A percentile compares a stretch with the other conserved stretches of the same genome.
Evolutionary conservation across 2,888 invertebrate genomes (phyloP).

Genomic region (Drosophila demipolita): DNA sequence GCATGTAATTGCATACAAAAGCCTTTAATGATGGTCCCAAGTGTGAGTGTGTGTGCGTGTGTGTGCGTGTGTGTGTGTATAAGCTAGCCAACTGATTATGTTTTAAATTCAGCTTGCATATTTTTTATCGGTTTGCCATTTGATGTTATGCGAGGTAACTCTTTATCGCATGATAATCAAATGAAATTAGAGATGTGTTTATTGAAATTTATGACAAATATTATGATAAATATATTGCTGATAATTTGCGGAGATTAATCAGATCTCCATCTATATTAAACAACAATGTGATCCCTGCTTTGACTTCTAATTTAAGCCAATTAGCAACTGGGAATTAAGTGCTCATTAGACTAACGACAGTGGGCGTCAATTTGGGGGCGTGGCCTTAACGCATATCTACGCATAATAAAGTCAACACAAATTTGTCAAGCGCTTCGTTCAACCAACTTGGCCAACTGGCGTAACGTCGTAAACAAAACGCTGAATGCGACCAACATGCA

Average conservation of each 20-base stretch:
- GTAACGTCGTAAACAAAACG: slow-evolving; percentile 73
- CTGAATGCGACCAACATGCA: slow-evolving; percentile 74
- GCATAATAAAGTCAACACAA: slow-evolving; percentile 71
- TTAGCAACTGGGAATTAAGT: slow-evolving; percentile 70
- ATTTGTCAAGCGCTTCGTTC: slow-evolving; percentile 59
- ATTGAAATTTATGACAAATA: slow-evolving; percentile 2
- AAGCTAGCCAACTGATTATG: slow-evolving; percentile 45
- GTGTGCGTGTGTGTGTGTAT: slow-evolving; percentile 21
- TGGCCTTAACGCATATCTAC: slow-evolving; percentile 39
- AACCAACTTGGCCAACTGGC: slow-evolving; percentile 46
- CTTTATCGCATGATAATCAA: slow-evolving; percentile 50
- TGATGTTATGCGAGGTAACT: no score
- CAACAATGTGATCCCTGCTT: neutral
- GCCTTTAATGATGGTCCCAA: slow-evolving; percentile 64
- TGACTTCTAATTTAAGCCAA: slow-evolving; percentile 44
- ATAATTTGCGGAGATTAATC: neutral
- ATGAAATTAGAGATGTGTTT: slow-evolving; percentile 24
- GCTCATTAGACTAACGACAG: slow-evolving; percentile 54
- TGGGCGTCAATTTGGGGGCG: slow-evolving; percentile 8
- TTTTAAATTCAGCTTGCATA: slow-evolving; percentile 34
- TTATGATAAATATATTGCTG: neutral
- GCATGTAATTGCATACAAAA: slow-evolving; percentile 81
- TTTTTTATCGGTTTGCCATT: slow-evolving; percentile 1
- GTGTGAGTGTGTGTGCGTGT: slow-evolving; percentile 10
- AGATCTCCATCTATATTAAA: slow-evolving; percentile 1